These are phyloP conservation scores for Hemibagrus wyckioides DNA, from an alignment of 2,113 vertebrate species.

Conservation along the genomic window DNA sequence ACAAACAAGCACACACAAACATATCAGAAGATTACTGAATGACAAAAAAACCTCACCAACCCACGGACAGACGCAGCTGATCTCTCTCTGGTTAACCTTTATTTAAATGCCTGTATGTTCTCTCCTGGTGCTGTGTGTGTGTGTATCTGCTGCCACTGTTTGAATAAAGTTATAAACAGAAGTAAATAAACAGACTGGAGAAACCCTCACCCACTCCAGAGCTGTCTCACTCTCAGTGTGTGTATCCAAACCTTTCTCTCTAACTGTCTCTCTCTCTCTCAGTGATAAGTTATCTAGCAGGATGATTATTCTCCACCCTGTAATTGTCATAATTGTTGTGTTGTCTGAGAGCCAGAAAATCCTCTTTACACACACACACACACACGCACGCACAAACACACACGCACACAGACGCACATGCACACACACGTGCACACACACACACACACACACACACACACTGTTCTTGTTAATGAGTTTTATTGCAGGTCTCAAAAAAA, in stretches of 20 bases:
- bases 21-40: background rate
- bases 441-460: background rate
- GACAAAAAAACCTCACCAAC: background rate
- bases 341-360: slow-evolving; percentile 27
- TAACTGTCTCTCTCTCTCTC: background rate
- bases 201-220: background rate
- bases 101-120: background rate
- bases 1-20: slow-evolving; percentile 27
- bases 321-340: slow-evolving; percentile 47
- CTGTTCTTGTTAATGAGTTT: slow-evolving; percentile 38
- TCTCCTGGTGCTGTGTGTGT: background rate
- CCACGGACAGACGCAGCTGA: background rate
- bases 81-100: background rate
- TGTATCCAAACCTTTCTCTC: background rate
- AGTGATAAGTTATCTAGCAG: slow-evolving; percentile 36
- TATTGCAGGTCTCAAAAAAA: slow-evolving; percentile 55
- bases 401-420: too few species aligned
- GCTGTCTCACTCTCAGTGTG: background rate
- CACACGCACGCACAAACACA: background rate
- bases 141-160: background rate
- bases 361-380: background rate
- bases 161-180: background rate
- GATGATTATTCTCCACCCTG: slow-evolving; percentile 40
- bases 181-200: background rate
- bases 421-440: background rate